Conservation (phyloP, 2,888 invertebrate genomes). For the Cyrtodaria siliqua region DNA sequence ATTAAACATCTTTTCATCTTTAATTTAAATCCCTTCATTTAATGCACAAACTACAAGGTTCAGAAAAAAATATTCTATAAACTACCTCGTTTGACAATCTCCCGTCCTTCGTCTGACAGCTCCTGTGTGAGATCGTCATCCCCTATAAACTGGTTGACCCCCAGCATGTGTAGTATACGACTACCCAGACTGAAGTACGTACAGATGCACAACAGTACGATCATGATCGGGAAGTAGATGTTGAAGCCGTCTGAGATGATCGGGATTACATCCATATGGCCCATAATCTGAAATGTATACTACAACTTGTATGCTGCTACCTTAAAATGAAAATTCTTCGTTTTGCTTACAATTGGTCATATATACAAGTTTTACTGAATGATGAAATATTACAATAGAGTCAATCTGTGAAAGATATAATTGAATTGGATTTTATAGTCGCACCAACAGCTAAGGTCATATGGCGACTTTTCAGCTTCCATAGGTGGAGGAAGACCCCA, state of each 20-base stretch:
- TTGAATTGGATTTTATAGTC: no score
- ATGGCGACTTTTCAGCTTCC: no score
- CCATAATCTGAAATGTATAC: slow-evolving; percentile 96
- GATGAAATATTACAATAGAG: no score
- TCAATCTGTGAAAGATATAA: no score
- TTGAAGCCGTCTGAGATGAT: slow-evolving; percentile 99
- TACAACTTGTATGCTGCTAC: no score
- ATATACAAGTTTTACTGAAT: no score
- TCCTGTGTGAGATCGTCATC: slow-evolving; percentile 97
- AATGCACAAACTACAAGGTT: not conserved
- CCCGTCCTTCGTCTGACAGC: slow-evolving; percentile 96
- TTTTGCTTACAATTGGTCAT: no score
- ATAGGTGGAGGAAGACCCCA: no score
- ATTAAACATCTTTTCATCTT: no score
- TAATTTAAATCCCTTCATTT: no score
- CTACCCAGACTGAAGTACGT: slow-evolving; percentile 98
- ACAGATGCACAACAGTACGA: slow-evolving; percentile 95
- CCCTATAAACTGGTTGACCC: slow-evolving; percentile 96
- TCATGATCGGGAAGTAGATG: slow-evolving; percentile 99
- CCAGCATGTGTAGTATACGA: slow-evolving; percentile 94
- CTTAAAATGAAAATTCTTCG: no score
- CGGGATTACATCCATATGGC: slow-evolving; percentile 99
- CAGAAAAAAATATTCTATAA: not conserved
- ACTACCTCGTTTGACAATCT: slow-evolving; percentile 96
- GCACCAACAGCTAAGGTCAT: no score